phyloP scores from a whole-genome alignment of 2,888 invertebrate species.

The Argyresthia goedartella region DNA sequence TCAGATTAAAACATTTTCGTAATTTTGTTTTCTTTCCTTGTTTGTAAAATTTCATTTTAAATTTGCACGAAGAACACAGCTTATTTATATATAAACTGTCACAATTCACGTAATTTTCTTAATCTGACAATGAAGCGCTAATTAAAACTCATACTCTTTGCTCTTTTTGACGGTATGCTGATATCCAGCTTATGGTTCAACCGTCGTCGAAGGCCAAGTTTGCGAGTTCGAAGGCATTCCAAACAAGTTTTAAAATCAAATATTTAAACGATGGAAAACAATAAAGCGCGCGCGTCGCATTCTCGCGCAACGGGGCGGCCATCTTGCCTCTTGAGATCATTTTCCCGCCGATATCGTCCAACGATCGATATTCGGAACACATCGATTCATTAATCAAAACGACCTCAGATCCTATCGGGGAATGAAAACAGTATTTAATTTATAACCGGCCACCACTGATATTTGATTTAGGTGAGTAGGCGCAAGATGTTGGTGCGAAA shows the following conservation, averaged over 20 bases:
- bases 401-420: constrained; percentile 51
- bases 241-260: constrained; percentile 2
- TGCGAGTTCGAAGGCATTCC: too few relatives aligned
- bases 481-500: constrained; percentile 44
- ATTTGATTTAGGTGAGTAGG: constrained; percentile 63
- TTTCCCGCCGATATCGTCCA: constrained; percentile 33
- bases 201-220: too few relatives aligned
- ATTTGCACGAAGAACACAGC: too few relatives aligned
- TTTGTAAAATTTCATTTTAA: too few relatives aligned
- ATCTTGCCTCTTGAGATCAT: constrained; percentile 44
- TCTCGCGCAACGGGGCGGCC: constrained; percentile 52
- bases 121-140: too few relatives aligned
- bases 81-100: too few relatives aligned
- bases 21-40: too few relatives aligned
- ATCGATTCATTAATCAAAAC: constrained; percentile 60
- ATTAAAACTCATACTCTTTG: too few relatives aligned
- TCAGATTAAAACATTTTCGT: too few relatives aligned
- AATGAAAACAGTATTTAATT: constrained; percentile 63
- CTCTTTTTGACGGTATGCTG: too few relatives aligned
- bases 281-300: constrained; percentile 10
- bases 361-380: constrained; percentile 42
- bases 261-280: constrained; percentile 2
- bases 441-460: constrained; percentile 44
- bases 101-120: too few relatives aligned
- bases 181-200: too few relatives aligned